Evolutionary conservation across 2,113 vertebrate genomes (phyloP), one percentile per base, ranked within the genome.

Genomic region (Anolis sagrei): DNA sequence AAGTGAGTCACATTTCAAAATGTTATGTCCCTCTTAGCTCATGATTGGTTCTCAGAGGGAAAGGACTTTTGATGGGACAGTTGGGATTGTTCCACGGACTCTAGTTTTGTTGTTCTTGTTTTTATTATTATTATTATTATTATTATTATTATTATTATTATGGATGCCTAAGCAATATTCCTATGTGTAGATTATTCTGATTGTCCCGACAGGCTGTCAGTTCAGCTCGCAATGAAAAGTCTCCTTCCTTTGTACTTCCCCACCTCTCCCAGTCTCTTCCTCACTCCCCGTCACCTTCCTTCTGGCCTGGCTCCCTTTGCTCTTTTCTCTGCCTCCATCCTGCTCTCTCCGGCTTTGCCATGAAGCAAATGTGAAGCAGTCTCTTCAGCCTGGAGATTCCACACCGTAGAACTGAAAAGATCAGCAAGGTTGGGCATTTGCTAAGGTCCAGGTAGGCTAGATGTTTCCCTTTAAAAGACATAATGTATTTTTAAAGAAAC

Each of bases 131-230:
- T n/a, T n/a, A n/a, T n/a, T n/a, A n/a, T n/a, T n/a, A n/a, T n/a
- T n/a, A n/a, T n/a, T n/a, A n/a, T n/a, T n/a, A n/a, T n/a, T n/a
- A n/a, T n/a, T n/a, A n/a, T n/a, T n/a, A n/a, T n/a, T 34, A 10
- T 51, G 80, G 64, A 69, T 44, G 64, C 83, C 49, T 49, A 70
- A 32, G 78, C 70, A 70, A 78, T 85, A 18, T 85, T 58, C 64
- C 58, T 34, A 4, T 54, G 34, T 78, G 23, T 36, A 32, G 48
- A 78, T 39, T 32, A 36, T 21, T 25, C 34, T 51, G 48, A 70
- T 72, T 39, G 27, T 49, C 10, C 25, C 70, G 66, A 70, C 76
- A 85, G 64, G 49, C 49, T 69, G 44, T 84, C 62, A 13, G 44
- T 68, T 84, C 62, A 54, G 1, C n/a, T 77, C 32, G 48, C 19